phyloP scores from a whole-genome alignment of 2,888 invertebrate species.

The Noctua janthina region DNA sequence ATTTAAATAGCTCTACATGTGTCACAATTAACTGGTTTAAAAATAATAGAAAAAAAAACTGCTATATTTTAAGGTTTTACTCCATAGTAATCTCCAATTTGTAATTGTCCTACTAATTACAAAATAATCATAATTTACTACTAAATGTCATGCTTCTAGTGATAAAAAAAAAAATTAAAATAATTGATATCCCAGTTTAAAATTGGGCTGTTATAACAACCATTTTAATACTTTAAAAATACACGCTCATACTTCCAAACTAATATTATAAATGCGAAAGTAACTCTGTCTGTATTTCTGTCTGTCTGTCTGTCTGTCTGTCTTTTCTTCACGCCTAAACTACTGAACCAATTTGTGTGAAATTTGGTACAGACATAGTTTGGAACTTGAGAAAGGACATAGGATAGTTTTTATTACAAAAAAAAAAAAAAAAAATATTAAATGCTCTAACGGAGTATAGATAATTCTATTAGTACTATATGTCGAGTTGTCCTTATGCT shows the following conservation, averaged over 20 bases:
- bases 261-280: too few species aligned
- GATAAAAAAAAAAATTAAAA: neutral
- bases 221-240: neutral
- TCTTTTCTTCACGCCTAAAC: too few species aligned
- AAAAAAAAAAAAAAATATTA: too few species aligned
- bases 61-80: neutral
- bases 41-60: neutral
- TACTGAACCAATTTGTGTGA: too few species aligned
- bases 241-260: neutral
- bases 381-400: too few species aligned
- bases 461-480: too few species aligned
- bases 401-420: too few species aligned
- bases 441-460: too few species aligned
- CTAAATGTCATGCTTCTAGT: constrained; percentile 10
- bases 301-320: too few species aligned
- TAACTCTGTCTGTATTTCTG: too few species aligned
- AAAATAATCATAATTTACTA: neutral
- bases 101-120: neutral
- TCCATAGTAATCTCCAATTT: neutral
- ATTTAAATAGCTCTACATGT: neutral
- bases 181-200: neutral
- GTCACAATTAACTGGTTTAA: neutral
- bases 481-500: too few species aligned
- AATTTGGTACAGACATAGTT: too few species aligned
- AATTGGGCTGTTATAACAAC: neutral